Evolutionary conservation across 2,113 vertebrate species (phyloP), one percentile per base, ranked within the genome.

Genomic region (Nothoprocta pentlandii): DNA sequence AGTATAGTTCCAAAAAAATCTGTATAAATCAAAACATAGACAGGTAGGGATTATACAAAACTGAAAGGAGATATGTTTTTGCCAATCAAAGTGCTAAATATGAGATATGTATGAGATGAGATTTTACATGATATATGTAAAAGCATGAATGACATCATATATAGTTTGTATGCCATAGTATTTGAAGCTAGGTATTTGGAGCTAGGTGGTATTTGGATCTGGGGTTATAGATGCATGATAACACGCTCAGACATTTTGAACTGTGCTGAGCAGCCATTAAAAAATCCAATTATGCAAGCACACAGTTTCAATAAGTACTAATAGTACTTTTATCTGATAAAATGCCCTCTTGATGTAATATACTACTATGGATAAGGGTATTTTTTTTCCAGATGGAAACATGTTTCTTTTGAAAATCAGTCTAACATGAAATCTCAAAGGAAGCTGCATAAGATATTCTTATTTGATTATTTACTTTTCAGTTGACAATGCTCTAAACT

Each of bases 321-420:
- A 83, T 92, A 85, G 74, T 89, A 49, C 69, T 32, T 23, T 88
- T 97, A 84, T 79, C 90, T 86, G 28, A 94, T 80, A 95, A 96
- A 97, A 94, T 95, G 74, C 77, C 93, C 90, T 91, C 61, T 91
- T 92, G 92, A 97, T 97, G 95, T 96, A 95, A 95, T 95, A 94
- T 96, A 94, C 90, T 93, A 42, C 73, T 41, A 80, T 92, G 83
- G 83, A 28, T 51, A 81, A 91, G 20, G 28, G n/a, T 77, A 81
- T 93, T 96, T 96, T 96, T 96, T 96, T 97, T 95, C 85, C 83
- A 54, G 22, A 67, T 32, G 92, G 74, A 96, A 97, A 93, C 53
- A 91, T 67, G 77, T 16, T 32, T 25, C 36, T n/a, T 89, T 95
- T 87, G 77, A 96, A 97, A 85, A 83, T 28, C 36, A 89, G 68